Percentiles rank a stretch among this genome's conserved stretches.
Evolutionary conservation across 2,797 vertebrate species (phyloP).

Genomic region (Coregonus ussuriensis): DNA sequence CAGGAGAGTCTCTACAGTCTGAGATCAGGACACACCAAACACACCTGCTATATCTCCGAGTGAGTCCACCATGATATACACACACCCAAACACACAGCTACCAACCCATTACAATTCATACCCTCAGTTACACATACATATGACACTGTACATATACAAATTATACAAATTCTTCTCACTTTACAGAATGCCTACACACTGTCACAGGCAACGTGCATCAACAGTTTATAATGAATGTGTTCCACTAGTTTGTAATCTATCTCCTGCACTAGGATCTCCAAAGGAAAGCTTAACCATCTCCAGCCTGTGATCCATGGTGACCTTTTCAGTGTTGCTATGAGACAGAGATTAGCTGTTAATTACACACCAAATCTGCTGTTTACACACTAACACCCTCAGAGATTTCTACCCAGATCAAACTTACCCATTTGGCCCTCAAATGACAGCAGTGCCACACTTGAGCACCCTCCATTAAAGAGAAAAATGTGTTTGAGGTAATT

Average conservation of each 20-base stretch:
- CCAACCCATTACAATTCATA: background rate
- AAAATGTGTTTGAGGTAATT: conserved; percentile 46
- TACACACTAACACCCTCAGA: conserved; percentile 28
- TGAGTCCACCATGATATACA: background rate
- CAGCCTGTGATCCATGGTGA: conserved; percentile 25
- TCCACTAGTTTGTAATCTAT: background rate
- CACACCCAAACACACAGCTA: background rate
- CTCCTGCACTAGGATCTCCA: background rate
- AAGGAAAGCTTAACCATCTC: conserved; percentile 25
- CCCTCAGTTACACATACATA: background rate
- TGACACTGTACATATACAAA: background rate
- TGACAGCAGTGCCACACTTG: conserved; percentile 52
- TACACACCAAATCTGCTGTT: conserved; percentile 29
- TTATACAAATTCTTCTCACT: background rate
- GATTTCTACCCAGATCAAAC: conserved; percentile 49
- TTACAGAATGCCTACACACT: background rate
- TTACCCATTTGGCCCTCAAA: conserved; percentile 69
- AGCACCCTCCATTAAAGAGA: conserved; percentile 51
- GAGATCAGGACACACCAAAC: background rate
- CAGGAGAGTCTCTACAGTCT: conserved; percentile 66
- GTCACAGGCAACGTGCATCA: background rate
- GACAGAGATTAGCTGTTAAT: conserved; percentile 42
- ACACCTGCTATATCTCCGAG: background rate
- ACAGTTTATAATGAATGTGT: background rate
- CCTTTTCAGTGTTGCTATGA: conserved; percentile 18